phyloP scores from a whole-genome alignment of 2,888 invertebrate genomes.

The Macroteleia sp. region DNA sequence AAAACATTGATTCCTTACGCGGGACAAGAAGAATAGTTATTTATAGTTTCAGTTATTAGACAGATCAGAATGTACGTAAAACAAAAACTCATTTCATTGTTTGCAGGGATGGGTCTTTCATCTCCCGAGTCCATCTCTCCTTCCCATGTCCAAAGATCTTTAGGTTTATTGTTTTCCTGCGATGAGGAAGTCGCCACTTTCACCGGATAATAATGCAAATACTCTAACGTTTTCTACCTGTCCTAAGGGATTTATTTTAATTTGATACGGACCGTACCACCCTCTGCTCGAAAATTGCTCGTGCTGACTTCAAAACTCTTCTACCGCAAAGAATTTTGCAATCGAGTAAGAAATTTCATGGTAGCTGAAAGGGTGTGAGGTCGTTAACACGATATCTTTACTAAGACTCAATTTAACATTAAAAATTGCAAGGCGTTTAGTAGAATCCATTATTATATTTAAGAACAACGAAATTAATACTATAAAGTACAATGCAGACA shows the following conservation, averaged over 20 bases:
- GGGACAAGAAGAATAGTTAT: no score
- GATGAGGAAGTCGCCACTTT: constrained; percentile 34
- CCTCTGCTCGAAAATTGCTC: constrained; percentile 41
- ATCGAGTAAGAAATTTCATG: no score
- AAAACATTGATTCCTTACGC: no score
- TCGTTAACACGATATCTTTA: constrained; percentile 22
- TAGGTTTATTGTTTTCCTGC: constrained; percentile 40
- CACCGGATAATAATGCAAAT: constrained; percentile 23
- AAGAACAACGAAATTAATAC: no score
- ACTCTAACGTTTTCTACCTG: constrained; percentile 32
- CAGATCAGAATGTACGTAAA: constrained; percentile 57
- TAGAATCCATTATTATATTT: no score
- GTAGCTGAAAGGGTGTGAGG: constrained; percentile 23
- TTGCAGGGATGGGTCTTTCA: constrained; percentile 22
- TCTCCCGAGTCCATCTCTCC: no score
- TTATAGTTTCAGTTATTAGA: constrained; percentile 60
- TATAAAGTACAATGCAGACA: no score
- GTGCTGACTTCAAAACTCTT: neutral
- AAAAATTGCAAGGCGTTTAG: neutral
- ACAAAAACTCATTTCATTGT: constrained; percentile 58
- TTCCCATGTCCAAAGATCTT: no score
- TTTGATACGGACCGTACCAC: constrained; percentile 24
- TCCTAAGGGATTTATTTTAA: constrained; percentile 33
- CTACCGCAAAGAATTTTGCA: constrained; percentile 18
- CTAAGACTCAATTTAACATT: constrained; percentile 7